Conservation (phyloP, 2,888 invertebrate genomes). For the Pheosia tremula region DNA sequence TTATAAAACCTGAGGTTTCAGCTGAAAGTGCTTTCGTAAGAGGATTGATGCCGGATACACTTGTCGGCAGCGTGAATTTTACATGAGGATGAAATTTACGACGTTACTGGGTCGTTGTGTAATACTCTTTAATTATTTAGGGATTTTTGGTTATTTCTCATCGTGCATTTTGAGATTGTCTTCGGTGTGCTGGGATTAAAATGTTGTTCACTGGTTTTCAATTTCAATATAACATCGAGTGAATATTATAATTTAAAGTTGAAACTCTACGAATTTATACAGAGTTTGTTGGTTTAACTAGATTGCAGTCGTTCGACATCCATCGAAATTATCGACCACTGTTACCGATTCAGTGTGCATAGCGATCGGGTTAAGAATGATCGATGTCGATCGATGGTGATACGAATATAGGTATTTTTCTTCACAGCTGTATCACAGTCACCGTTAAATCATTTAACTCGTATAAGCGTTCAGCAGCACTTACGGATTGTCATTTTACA, state of each 20-base stretch:
- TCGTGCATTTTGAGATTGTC: background rate
- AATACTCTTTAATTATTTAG: background rate
- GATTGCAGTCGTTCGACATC: too few relatives aligned
- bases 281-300: too few relatives aligned
- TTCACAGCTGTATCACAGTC: too few relatives aligned
- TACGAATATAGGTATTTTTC: too few relatives aligned
- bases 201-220: background rate
- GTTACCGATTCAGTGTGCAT: too few relatives aligned
- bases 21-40: slow-evolving; percentile 18
- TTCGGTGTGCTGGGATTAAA: background rate
- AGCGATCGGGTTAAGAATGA: too few relatives aligned
- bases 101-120: slow-evolving; percentile 9
- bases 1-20: slow-evolving; percentile 14
- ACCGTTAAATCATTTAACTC: too few relatives aligned
- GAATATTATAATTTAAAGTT: background rate
- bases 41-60: slow-evolving; percentile 47
- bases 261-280: too few relatives aligned
- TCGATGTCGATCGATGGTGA: too few relatives aligned
- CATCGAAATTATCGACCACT: too few relatives aligned
- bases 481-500: too few relatives aligned
- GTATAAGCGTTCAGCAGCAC: too few relatives aligned
- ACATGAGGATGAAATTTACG: slow-evolving; percentile 24
- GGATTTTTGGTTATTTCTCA: background rate
- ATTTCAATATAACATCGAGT: background rate
- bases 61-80: slow-evolving; percentile 36